phyloP scores from a whole-genome alignment of 2,113 vertebrate species.

The Gadus chalcogrammus region DNA sequence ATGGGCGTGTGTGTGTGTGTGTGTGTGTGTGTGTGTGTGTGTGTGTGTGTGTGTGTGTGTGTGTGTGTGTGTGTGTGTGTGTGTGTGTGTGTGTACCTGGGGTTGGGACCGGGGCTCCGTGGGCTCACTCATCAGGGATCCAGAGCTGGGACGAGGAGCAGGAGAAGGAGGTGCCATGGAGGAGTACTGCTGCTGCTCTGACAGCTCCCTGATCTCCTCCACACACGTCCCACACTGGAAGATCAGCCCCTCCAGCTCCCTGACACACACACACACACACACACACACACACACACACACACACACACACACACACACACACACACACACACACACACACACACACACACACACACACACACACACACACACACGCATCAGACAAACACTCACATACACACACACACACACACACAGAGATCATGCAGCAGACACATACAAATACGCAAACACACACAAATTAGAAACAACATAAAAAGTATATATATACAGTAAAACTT shows the following conservation, averaged over 20 bases:
- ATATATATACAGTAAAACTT: too few relatives aligned
- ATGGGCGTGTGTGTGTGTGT: too few relatives aligned
- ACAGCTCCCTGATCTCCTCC: slow-evolving; percentile 81
- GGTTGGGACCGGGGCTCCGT: slow-evolving; percentile 4
- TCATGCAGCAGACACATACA: too few relatives aligned
- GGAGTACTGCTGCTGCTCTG: slow-evolving; percentile 43
- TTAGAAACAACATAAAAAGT: too few relatives aligned
- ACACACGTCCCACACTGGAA: slow-evolving; percentile 76
- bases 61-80: too few relatives aligned
- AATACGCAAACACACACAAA: too few relatives aligned
- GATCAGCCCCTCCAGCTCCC: slow-evolving; percentile 81
- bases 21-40: too few relatives aligned
- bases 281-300: neutral
- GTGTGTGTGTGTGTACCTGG: slow-evolving; percentile 63
- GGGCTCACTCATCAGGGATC: neutral
- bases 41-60: too few relatives aligned
- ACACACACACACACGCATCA: too few relatives aligned
- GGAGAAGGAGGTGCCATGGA: slow-evolving; percentile 21
- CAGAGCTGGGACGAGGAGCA: slow-evolving; percentile 9
- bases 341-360: neutral
- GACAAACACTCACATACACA: too few relatives aligned
- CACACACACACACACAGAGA: too few relatives aligned
- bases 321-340: neutral
- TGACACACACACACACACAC: slow-evolving; percentile 51
- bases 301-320: neutral